Conservation (phyloP, 2,797 vertebrate genomes). For the Hoplostethus mediterraneus region DNA sequence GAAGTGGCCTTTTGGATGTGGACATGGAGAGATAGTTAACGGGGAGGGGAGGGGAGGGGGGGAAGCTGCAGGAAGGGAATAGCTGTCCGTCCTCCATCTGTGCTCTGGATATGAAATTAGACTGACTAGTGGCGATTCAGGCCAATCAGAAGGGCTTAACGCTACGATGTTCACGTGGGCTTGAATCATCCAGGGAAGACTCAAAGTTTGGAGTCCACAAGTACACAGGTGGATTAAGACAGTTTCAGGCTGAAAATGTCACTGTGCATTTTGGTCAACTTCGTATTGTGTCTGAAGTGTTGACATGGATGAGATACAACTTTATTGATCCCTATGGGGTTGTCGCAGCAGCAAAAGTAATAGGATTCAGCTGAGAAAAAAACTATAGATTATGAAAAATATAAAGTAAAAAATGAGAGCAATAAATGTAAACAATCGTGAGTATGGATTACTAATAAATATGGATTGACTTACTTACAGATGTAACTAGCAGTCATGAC, state of each 20-base stretch:
- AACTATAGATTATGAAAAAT: no score
- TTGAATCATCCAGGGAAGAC: background rate
- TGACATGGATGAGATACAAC: no score
- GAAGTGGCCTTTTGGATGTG: constrained; percentile 44
- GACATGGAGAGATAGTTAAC: constrained; percentile 45
- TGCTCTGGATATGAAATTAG: constrained; percentile 45
- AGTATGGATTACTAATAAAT: no score
- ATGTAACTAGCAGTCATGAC: no score
- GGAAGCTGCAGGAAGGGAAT: background rate
- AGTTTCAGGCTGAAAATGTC: background rate
- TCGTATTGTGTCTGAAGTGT: background rate
- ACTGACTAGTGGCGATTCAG: constrained; percentile 24
- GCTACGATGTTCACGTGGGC: background rate
- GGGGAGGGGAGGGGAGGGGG: constrained; percentile 2
- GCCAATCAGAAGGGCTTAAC: constrained; percentile 36
- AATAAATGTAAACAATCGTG: no score
- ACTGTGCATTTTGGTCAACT: no score
- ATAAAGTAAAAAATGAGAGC: no score
- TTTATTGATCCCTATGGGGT: no score
- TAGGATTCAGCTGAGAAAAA: no score
- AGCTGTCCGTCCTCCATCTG: constrained; percentile 47
- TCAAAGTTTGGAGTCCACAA: background rate
- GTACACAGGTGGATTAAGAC: background rate
- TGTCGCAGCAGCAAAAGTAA: no score
- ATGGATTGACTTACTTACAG: no score